phyloP scores from a whole-genome alignment of 2,113 vertebrate species.

The Ptychochromis oligacanthus region DNA sequence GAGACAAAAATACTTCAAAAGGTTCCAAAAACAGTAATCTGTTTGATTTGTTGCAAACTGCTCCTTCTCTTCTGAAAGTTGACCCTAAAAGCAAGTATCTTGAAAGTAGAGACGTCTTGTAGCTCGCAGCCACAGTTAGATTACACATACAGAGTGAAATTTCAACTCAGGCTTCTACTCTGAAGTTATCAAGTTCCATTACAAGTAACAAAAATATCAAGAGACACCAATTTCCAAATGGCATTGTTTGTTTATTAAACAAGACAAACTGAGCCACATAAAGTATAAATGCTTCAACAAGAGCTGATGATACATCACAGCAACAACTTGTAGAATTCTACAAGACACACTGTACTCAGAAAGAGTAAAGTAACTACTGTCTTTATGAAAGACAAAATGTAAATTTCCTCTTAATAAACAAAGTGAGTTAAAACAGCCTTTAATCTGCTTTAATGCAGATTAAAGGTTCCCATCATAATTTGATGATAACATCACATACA shows the following conservation, averaged over 20 bases:
- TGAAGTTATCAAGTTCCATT: neutral
- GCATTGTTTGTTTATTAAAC: slow-evolving; percentile 32
- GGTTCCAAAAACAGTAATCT: neutral
- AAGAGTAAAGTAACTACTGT: slow-evolving; percentile 17
- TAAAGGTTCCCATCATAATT: neutral
- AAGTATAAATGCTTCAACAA: neutral
- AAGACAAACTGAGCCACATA: neutral
- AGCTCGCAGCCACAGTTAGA: neutral
- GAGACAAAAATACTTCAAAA: neutral
- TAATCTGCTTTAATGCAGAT: neutral
- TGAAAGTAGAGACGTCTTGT: neutral
- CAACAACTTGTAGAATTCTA: slow-evolving; percentile 32
- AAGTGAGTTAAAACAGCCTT: neutral
- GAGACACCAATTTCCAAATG: neutral
- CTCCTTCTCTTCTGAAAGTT: neutral
- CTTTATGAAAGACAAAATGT: slow-evolving; percentile 25
- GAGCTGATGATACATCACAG: slow-evolving; percentile 44
- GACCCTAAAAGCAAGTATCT: neutral
- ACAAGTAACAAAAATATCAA: neutral
- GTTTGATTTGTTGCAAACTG: neutral
- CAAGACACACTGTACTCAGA: slow-evolving; percentile 26
- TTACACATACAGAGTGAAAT: neutral
- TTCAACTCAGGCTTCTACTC: neutral
- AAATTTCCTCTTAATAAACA: neutral
- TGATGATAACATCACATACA: neutral